These are phyloP conservation scores for Limnephilus marmoratus DNA, from an alignment of 2,888 invertebrate species.

Conservation along the genomic window DNA sequence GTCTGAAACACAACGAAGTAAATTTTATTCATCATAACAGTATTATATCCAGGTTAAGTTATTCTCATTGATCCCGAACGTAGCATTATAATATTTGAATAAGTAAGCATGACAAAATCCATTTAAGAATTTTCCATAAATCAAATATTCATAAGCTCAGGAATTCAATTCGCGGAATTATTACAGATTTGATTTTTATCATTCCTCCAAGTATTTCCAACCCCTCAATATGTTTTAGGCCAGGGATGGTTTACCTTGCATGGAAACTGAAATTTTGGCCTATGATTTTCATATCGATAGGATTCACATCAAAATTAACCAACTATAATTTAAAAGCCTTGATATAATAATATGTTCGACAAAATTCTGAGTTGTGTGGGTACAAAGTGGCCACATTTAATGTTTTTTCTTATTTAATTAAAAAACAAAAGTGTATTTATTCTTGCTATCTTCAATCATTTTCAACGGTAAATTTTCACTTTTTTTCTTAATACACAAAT, in stretches of 20 bases:
- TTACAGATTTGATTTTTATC: conserved; percentile 16
- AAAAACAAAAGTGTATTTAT: no score
- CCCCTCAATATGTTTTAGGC: background rate
- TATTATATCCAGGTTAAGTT: conserved; percentile 2
- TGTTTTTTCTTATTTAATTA: no score
- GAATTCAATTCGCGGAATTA: background rate
- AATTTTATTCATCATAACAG: background rate
- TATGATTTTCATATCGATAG: background rate
- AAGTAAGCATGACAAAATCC: background rate
- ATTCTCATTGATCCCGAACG: background rate
- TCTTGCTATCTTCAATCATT: no score
- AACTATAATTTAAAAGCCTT: background rate
- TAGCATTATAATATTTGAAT: background rate
- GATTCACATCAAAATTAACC: background rate
- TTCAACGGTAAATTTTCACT: no score
- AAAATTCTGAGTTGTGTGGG: no score
- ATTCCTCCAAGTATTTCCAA: background rate
- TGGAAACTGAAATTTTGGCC: no score
- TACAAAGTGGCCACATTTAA: no score
- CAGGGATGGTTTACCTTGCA: background rate
- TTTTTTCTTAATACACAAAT: no score
- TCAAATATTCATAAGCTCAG: conserved; percentile 9
- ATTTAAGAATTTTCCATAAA: conserved; percentile 15
- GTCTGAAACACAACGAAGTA: background rate
- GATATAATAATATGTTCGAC: background rate